Percentiles rank a stretch among this genome's conserved stretches.
phyloP scores from a whole-genome alignment of 1,140 invertebrate species.

The Papilio dardanus region DNA sequence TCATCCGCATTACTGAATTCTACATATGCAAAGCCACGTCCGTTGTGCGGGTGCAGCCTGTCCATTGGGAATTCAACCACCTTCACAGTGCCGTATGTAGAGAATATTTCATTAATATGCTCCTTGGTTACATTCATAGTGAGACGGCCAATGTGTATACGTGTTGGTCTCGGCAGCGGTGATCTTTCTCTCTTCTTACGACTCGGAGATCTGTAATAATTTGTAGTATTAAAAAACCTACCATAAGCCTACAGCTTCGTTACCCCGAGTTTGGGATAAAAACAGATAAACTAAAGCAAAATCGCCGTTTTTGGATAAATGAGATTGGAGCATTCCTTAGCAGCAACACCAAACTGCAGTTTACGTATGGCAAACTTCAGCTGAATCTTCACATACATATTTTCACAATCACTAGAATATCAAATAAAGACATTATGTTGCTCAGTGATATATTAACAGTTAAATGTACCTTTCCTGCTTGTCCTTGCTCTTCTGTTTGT shows the following conservation, averaged over 20 bases:
- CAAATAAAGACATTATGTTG: too few species aligned
- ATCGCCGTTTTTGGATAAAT: too few species aligned
- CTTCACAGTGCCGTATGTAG: slow-evolving; percentile 95
- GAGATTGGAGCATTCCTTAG: too few species aligned
- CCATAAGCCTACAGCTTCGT: too few species aligned
- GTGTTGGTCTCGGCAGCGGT: slow-evolving; percentile 92
- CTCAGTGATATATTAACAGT: too few species aligned
- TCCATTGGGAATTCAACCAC: slow-evolving; percentile 95
- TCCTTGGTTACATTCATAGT: slow-evolving; percentile 97
- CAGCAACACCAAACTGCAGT: too few species aligned
- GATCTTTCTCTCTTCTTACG: slow-evolving; percentile 87
- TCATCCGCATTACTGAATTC: slow-evolving; percentile 97
- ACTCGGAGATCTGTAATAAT: slow-evolving; percentile 60
- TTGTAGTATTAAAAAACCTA: too few species aligned
- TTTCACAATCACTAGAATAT: too few species aligned
- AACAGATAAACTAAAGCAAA: too few species aligned
- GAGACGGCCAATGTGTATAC: slow-evolving; percentile 82
- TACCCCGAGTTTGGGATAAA: too few species aligned
- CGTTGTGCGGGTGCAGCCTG: slow-evolving; percentile 92
- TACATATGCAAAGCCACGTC: slow-evolving; percentile 96
- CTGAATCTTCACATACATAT: too few species aligned
- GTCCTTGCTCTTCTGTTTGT: slow-evolving; percentile 83
- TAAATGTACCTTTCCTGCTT: slow-evolving; percentile 78
- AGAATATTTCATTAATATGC: slow-evolving; percentile 97
- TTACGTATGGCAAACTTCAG: too few species aligned